Conservation (phyloP, 2,888 invertebrate genomes). For the Busseola fusca region DNA sequence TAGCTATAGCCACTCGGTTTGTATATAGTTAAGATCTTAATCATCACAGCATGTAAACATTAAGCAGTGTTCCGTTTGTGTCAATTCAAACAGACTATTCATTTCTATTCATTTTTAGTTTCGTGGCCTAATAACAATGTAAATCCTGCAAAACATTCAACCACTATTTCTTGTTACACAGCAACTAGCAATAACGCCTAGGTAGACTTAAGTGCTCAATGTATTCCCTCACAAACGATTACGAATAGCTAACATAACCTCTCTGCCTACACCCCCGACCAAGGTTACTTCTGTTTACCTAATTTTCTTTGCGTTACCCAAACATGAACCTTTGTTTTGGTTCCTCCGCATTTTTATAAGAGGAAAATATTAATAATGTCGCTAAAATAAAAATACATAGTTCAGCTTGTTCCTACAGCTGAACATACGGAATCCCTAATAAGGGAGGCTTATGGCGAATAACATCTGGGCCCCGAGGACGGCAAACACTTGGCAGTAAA, state of each 20-base stretch:
- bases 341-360: constrained; percentile 51
- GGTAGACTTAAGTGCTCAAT: constrained; percentile 19
- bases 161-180: constrained; percentile 9
- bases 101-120: no score
- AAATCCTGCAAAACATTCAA: neutral
- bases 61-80: neutral
- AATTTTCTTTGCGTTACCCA: constrained; percentile 45
- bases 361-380: constrained; percentile 81
- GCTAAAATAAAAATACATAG: constrained; percentile 79
- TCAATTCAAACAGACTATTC: neutral
- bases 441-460: constrained; percentile 86
- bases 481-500: constrained; percentile 86
- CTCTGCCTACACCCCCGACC: neutral
- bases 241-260: constrained; percentile 31
- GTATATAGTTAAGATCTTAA: neutral
- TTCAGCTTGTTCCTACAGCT: constrained; percentile 75
- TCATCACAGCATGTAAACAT: neutral
- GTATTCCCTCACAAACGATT: constrained; percentile 29
- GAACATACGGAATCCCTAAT: constrained; percentile 86
- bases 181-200: constrained; percentile 12
- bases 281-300: constrained; percentile 42
- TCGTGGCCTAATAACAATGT: neutral
- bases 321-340: constrained; percentile 52
- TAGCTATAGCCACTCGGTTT: neutral
- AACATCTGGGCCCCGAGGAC: constrained; percentile 86